Evolutionary conservation across 2,888 invertebrate genomes (phyloP), one percentile per base, ranked within the genome.

Genomic region (Antitype chi): DNA sequence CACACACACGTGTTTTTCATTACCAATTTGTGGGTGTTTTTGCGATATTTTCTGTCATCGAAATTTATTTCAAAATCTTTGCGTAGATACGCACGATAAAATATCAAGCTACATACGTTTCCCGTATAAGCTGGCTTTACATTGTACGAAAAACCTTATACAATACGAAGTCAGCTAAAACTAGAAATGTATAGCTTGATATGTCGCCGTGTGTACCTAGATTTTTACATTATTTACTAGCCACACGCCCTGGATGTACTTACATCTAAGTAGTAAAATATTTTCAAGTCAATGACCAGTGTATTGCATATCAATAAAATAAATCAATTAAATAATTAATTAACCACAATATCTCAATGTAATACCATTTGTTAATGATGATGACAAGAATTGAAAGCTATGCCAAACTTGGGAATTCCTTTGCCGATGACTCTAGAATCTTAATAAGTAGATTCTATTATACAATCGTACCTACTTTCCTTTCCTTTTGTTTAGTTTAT

Each of bases 401-500:
- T 57, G 76, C 63, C 38, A 76, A 85, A 81, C 68, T 81, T 53
- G 59, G 70, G 52, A 76, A 76, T 85, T 70, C 82, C 70, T 74
- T 70, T 47, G 49, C 55, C 43, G 43, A 60, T 77, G 66, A 85
- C 57, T 74, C 59, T 81, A 81, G 70, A 80, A 82, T 75, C 72
- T 75, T 62, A 75, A 82, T 66, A 75, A 38, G 43, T 55, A 32
- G 23, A 28, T 70, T 57, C 25, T 69, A 53, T 81, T 81, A 81
- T 47, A 74, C 70, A 85, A 83, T 71, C 60, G 53, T 53, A 53
- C 7, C 66, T 59, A 70, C 85, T 80, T 82, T 85, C 81, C n/a
- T 64, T 84, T 82, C 64, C 52, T 81, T 72, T 72, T 78, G 59
- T 69, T 52, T 55, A 60, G 57, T 70, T 84, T 84, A 68, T 49